Conservation (phyloP, 1,140 invertebrate genomes). For the Hyposmocoma kahamanoa region DNA sequence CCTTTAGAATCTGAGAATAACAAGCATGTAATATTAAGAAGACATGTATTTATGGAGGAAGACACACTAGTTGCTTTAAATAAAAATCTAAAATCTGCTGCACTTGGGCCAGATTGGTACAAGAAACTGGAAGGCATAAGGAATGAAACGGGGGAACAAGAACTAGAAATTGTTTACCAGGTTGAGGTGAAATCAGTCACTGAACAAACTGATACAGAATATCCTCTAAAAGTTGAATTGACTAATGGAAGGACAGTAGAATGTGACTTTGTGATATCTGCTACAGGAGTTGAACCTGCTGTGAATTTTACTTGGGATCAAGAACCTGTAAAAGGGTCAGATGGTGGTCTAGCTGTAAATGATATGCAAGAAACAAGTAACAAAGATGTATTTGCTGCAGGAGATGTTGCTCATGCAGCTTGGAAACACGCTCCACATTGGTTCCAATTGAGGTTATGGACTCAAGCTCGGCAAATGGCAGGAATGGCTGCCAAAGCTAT, state of each 20-base stretch:
- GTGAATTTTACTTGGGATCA: constrained; percentile 74
- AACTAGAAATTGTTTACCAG: constrained; percentile 79
- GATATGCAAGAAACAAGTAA: constrained; percentile 89
- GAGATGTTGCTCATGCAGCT: constrained; percentile 89
- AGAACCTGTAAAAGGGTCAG: constrained; percentile 76
- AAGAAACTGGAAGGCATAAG: constrained; percentile 79
- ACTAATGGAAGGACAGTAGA: constrained; percentile 84
- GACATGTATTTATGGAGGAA: constrained; percentile 81
- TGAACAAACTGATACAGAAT: constrained; percentile 61
- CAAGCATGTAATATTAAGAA: constrained; percentile 70
- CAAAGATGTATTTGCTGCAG: constrained; percentile 91
- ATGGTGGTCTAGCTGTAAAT: constrained; percentile 89
- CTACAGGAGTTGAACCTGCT: constrained; percentile 92
- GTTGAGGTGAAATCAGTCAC: constrained; percentile 79
- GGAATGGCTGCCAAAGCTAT: constrained; percentile 94
- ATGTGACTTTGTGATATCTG: constrained; percentile 96
- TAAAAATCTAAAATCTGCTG: constrained; percentile 79
- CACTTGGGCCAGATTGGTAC: constrained; percentile 97
- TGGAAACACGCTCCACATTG: constrained; percentile 90
- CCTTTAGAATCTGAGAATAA: constrained; percentile 16
- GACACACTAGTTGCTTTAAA: constrained; percentile 47
- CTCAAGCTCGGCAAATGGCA: constrained; percentile 98
- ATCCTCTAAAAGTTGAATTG: constrained; percentile 84
- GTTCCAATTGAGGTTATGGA: constrained; percentile 98
- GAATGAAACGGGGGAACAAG: constrained; percentile 44